Conservation (phyloP, 1,140 invertebrate genomes). For the Pseudobourletiella spinata region DNA sequence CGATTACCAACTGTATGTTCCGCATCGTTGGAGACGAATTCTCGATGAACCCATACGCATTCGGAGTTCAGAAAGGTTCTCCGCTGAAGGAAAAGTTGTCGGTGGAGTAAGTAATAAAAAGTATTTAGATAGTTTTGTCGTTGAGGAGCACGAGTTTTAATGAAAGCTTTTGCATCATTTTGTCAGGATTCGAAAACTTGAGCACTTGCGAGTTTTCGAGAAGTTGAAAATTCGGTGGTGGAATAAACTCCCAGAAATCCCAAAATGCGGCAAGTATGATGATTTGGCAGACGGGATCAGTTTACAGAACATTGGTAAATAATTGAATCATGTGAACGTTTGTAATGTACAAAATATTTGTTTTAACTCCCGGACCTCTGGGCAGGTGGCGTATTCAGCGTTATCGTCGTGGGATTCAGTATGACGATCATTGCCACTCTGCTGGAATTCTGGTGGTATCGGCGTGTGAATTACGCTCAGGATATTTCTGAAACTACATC, state of each 20-base stretch:
- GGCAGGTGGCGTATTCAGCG: conserved; percentile 84
- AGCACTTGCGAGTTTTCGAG: conserved; percentile 85
- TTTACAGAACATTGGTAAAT: conserved; percentile 79
- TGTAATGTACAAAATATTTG: too few relatives aligned
- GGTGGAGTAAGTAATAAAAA: background rate
- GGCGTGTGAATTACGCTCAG: conserved; percentile 32
- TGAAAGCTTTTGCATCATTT: background rate
- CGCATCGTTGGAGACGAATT: conserved; percentile 89
- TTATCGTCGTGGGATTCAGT: conserved; percentile 87
- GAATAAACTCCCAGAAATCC: conserved; percentile 68
- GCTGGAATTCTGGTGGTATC: conserved; percentile 90
- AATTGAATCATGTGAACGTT: too few relatives aligned
- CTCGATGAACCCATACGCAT: conserved; percentile 89
- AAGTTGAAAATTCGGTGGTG: conserved; percentile 92
- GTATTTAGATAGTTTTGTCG: too few relatives aligned
- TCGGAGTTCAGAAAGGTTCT: conserved; percentile 92
- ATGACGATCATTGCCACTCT: conserved; percentile 79
- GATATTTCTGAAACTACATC: conserved; percentile 31
- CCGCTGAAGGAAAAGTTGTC: conserved; percentile 49
- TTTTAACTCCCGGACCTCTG: too few relatives aligned
- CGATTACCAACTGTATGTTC: conserved; percentile 84
- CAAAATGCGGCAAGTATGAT: conserved; percentile 72
- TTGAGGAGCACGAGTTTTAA: too few relatives aligned
- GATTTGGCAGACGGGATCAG: conserved; percentile 92
- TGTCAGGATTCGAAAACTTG: conserved; percentile 74